Conservation (phyloP, 1,140 invertebrate species). For the Drosophila kanapiae region DNA sequence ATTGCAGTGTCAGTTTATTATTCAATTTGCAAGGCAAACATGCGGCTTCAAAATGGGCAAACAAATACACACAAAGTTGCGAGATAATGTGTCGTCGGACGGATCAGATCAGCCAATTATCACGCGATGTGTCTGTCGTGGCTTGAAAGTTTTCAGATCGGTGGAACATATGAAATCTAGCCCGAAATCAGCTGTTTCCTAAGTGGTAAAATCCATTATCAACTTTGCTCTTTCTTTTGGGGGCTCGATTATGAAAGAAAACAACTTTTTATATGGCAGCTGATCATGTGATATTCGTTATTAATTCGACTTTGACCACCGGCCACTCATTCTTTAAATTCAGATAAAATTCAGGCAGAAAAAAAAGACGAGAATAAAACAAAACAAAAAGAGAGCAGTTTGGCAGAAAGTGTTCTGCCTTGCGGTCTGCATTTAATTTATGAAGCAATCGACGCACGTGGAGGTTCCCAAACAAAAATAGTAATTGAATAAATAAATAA, state of each 20-base stretch:
- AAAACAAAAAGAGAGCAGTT: slow-evolving; percentile 16
- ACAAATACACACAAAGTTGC: slow-evolving; percentile 22
- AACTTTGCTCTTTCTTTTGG: slow-evolving; percentile 36
- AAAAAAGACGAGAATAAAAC: slow-evolving; percentile 26
- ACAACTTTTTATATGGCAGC: slow-evolving; percentile 15
- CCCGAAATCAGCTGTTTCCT: slow-evolving; percentile 50
- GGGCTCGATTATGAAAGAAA: slow-evolving; percentile 55
- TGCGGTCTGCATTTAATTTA: slow-evolving; percentile 53
- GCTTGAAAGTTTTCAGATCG: slow-evolving; percentile 23
- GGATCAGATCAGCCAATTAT: slow-evolving; percentile 65
- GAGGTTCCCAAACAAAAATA: slow-evolving; percentile 46
- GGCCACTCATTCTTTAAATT: slow-evolving; percentile 49
- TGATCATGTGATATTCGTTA: slow-evolving; percentile 72
- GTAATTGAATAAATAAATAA: slow-evolving; percentile 53
- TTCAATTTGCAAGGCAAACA: slow-evolving; percentile 50
- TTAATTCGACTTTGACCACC: slow-evolving; percentile 72
- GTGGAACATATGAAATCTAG: slow-evolving; percentile 8
- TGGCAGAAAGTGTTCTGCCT: slow-evolving; percentile 9
- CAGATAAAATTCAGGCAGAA: slow-evolving; percentile 59
- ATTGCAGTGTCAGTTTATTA: slow-evolving; percentile 36
- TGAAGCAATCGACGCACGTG: slow-evolving; percentile 60
- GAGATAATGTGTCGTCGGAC: slow-evolving; percentile 39
- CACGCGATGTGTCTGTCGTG: slow-evolving; percentile 55
- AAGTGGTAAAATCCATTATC: slow-evolving; percentile 18
- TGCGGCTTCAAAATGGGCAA: slow-evolving; percentile 28